Conservation (phyloP, 2,113 vertebrate species). For the Motacilla alba region DNA sequence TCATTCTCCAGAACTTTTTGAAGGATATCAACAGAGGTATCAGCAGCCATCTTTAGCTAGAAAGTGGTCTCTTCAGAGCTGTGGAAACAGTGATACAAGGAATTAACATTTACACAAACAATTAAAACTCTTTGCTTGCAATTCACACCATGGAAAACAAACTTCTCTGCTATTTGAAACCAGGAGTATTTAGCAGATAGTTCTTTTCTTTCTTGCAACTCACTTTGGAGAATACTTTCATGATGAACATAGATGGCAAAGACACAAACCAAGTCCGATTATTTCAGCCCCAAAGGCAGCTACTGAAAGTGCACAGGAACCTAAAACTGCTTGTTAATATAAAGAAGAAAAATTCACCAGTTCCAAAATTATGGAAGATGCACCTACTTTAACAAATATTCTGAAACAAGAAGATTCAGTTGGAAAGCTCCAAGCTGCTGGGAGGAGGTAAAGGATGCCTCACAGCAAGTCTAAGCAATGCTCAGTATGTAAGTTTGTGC, state of each 20-base stretch:
- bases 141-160: background rate
- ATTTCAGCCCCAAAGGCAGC: background rate
- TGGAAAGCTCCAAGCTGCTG: background rate
- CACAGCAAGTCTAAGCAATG: background rate
- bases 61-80: constrained; percentile 9
- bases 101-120: background rate
- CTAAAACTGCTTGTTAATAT: background rate
- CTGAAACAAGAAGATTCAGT: background rate
- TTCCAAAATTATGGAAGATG: background rate
- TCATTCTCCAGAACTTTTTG: constrained; percentile 87
- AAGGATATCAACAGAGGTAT: constrained; percentile 81
- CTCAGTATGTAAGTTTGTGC: background rate
- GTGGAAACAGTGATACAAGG: background rate
- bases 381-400: background rate
- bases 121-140: background rate
- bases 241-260: background rate
- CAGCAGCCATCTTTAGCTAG: constrained; percentile 79
- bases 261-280: background rate
- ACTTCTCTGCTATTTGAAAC: background rate
- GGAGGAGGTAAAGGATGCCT: background rate
- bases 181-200: background rate
- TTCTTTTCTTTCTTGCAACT: background rate
- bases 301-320: background rate
- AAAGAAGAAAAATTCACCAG: background rate
- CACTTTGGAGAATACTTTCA: background rate